A percentile compares a stretch with the other conserved stretches of the same genome.
Conservation (phyloP, 2,113 vertebrate genomes). For the Thunnus thynnus region DNA sequence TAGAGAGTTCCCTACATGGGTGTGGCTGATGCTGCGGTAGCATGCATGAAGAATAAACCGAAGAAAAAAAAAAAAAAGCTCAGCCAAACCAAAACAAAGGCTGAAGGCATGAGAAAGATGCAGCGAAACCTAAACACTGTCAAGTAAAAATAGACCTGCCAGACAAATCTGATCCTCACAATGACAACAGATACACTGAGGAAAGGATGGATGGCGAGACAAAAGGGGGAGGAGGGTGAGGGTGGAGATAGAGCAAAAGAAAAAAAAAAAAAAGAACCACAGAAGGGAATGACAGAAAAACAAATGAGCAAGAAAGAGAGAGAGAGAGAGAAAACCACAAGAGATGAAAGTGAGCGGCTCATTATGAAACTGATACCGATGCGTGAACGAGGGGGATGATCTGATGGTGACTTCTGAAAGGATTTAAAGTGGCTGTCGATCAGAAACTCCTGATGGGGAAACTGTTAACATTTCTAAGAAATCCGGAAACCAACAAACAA, state of each 20-base stretch:
- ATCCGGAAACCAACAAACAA: neutral
- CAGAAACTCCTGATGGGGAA: neutral
- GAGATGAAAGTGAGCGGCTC: neutral
- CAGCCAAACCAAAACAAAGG: slow-evolving; percentile 75
- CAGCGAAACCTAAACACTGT: slow-evolving; percentile 61
- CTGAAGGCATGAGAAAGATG: slow-evolving; percentile 59
- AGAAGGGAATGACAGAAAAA: neutral
- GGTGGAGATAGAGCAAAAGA: neutral
- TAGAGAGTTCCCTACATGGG: slow-evolving; percentile 24
- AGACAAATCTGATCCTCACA: slow-evolving; percentile 17
- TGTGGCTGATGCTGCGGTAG: slow-evolving; percentile 1
- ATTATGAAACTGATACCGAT: slow-evolving; percentile 28
- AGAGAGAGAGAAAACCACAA: neutral
- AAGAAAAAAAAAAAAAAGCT: neutral
- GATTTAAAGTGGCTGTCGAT: neutral
- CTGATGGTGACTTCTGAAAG: neutral
- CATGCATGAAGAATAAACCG: slow-evolving; percentile 6
- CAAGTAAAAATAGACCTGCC: slow-evolving; percentile 68
- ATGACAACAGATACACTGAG: slow-evolving; percentile 19
- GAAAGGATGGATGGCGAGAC: neutral
- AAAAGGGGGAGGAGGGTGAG: neutral
- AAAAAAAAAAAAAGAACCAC: neutral
- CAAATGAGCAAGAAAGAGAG: neutral
- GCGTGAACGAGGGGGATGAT: neutral
- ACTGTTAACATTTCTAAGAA: neutral